These are phyloP conservation scores for Protomyctophum bolini DNA, from an alignment of 2,113 vertebrate genomes.

Conservation along the genomic window DNA sequence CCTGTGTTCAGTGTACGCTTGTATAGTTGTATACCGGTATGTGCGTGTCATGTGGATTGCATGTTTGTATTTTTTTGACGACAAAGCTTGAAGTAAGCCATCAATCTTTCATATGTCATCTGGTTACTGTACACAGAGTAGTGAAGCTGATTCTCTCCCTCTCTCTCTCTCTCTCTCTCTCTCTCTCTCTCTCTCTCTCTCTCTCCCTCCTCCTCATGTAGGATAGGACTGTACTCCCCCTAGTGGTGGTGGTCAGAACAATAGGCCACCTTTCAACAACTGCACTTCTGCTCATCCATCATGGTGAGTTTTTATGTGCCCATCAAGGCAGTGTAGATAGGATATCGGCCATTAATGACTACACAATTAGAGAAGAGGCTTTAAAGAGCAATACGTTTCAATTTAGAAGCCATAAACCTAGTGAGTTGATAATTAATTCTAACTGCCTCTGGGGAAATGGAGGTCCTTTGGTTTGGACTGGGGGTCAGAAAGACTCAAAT, in stretches of 20 bases:
- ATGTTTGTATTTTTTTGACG: constrained; percentile 55
- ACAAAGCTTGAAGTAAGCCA: constrained; percentile 57
- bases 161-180: background rate
- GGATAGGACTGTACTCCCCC: constrained; percentile 59
- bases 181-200: background rate
- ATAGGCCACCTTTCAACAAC: constrained; percentile 21
- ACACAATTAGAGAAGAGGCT: constrained; percentile 87
- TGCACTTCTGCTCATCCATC: constrained; percentile 79
- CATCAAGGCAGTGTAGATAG: constrained; percentile 80
- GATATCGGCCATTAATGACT: constrained; percentile 84
- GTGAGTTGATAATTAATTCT: constrained; percentile 97
- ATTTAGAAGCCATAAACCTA: constrained; percentile 93
- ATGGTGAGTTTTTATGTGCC: constrained; percentile 80
- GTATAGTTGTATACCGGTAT: too few relatives aligned
- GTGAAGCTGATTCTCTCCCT: background rate
- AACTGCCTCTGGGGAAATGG: constrained; percentile 91
- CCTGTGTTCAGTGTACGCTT: background rate
- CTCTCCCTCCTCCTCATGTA: too few relatives aligned
- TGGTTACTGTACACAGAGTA: constrained; percentile 2
- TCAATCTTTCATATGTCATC: constrained; percentile 59
- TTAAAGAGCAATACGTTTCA: constrained; percentile 86
- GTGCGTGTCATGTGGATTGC: constrained; percentile 45
- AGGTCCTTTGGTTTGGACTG: constrained; percentile 87
- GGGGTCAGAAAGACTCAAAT: constrained; percentile 67
- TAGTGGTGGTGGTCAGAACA: constrained; percentile 54